Evolutionary conservation across 2,888 invertebrate species (phyloP).

Genomic region (Erebia ligea): DNA sequence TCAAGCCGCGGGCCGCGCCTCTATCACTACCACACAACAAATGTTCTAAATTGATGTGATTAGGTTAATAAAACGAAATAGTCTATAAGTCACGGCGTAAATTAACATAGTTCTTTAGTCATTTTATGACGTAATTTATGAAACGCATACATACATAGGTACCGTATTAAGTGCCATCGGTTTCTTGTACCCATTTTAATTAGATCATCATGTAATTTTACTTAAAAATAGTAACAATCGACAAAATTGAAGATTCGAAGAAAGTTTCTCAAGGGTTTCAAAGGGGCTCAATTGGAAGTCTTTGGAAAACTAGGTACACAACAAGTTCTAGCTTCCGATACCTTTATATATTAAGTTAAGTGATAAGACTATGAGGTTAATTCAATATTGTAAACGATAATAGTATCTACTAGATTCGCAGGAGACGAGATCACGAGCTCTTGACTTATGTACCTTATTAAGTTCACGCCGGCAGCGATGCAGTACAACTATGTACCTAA

Average conservation of each 20-base stretch:
- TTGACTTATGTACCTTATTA: background rate
- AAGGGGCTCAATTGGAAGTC: slow-evolving; percentile 34
- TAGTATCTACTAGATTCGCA: slow-evolving; percentile 63
- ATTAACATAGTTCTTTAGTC: slow-evolving; percentile 77
- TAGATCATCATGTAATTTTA: slow-evolving; percentile 62
- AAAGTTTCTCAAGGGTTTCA: slow-evolving; percentile 34
- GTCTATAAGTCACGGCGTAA: slow-evolving; percentile 77
- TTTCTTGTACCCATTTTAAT: slow-evolving; percentile 77
- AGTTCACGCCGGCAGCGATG: background rate
- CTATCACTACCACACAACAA: slow-evolving; percentile 81
- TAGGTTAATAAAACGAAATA: slow-evolving; percentile 76
- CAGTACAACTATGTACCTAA: background rate
- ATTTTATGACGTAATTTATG: slow-evolving; percentile 78
- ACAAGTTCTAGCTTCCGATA: slow-evolving; percentile 60
- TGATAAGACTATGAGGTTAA: slow-evolving; percentile 52
- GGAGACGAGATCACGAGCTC: slow-evolving; percentile 42
- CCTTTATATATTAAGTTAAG: slow-evolving; percentile 45
- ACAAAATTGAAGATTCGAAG: slow-evolving; percentile 40
- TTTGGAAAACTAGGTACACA: slow-evolving; percentile 39
- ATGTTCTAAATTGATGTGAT: slow-evolving; percentile 83
- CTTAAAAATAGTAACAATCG: slow-evolving; percentile 45
- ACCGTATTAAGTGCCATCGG: slow-evolving; percentile 74
- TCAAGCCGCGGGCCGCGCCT: slow-evolving; percentile 70
- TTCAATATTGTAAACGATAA: slow-evolving; percentile 51
- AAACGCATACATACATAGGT: slow-evolving; percentile 69